phyloP scores from a whole-genome alignment of 2,888 invertebrate genomes.

The Trissolcus brochymenae region DNA sequence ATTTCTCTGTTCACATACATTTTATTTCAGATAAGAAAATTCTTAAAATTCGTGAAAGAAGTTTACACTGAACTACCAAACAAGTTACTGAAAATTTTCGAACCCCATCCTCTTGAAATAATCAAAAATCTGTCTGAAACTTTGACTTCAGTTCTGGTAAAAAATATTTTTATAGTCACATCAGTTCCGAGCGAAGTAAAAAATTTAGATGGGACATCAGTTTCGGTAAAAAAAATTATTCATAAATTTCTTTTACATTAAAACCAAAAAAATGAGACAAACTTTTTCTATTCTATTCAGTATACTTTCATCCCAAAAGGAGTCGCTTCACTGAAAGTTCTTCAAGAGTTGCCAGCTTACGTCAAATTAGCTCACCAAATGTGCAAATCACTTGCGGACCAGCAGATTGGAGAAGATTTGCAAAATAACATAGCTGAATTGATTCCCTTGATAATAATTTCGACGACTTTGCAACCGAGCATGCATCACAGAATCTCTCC shows the following conservation, averaged over 20 bases:
- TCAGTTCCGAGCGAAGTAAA: background rate
- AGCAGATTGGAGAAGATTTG: constrained; percentile 81
- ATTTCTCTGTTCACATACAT: background rate
- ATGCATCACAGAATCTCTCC: constrained; percentile 88
- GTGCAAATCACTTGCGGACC: constrained; percentile 82
- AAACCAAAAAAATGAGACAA: constrained; percentile 9
- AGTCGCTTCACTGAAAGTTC: constrained; percentile 93
- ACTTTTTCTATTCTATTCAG: constrained; percentile 76
- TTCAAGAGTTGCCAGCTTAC: constrained; percentile 97
- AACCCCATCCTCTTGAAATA: constrained; percentile 88
- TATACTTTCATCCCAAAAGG: constrained; percentile 97
- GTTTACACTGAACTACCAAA: constrained; percentile 95
- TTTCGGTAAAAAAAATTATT: constrained; percentile 76
- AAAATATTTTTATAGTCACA: no score
- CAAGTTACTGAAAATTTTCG: constrained; percentile 95
- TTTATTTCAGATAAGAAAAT: constrained; percentile 86
- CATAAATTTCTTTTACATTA: background rate
- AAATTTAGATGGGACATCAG: background rate
- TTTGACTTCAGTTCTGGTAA: constrained; percentile 77
- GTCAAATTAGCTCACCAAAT: constrained; percentile 98
- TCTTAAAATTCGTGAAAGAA: constrained; percentile 94
- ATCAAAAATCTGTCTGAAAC: constrained; percentile 93
- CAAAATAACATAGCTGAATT: constrained; percentile 97
- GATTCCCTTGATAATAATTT: constrained; percentile 96
- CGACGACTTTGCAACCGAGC: constrained; percentile 93